Conservation (phyloP, 37 sponge, comb jelly and placozoan species). For the Agelas oroides region DNA sequence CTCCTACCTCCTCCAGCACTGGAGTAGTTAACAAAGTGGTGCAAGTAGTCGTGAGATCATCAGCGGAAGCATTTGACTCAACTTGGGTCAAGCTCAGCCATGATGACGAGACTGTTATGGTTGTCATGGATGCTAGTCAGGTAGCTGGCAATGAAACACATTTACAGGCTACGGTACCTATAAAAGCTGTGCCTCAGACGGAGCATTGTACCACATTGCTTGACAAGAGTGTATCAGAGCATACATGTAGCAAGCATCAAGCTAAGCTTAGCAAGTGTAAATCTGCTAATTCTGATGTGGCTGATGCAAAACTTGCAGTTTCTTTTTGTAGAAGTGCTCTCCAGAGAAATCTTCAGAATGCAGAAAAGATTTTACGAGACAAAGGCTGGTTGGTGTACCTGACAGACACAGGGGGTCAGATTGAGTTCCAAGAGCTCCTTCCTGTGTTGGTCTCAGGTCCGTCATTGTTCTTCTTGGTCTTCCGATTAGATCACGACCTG, state of each 20-base stretch:
- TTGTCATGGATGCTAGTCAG: background rate
- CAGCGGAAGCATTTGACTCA: background rate
- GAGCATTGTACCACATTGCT: background rate
- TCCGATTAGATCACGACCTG: slow-evolving; percentile 5
- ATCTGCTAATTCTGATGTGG: too few species aligned
- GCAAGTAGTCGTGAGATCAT: background rate
- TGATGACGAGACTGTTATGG: background rate
- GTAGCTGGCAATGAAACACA: background rate
- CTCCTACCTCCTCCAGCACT: background rate
- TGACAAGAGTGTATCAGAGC: background rate
- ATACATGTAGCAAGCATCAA: background rate
- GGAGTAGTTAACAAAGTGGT: slow-evolving; percentile 2
- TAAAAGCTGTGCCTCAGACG: too few species aligned
- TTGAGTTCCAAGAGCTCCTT: slow-evolving; percentile 16
- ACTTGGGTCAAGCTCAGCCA: background rate
- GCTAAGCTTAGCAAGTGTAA: background rate
- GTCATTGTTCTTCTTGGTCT: slow-evolving; percentile 12
- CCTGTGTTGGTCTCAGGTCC: slow-evolving; percentile 17
- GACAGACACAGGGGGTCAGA: slow-evolving; percentile 23
- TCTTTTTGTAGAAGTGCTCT: too few species aligned
- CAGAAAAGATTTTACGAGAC: background rate
- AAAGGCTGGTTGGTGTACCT: background rate
- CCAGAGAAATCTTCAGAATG: too few species aligned
- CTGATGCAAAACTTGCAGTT: too few species aligned
- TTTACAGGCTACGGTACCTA: too few species aligned